Evolutionary conservation across 2,888 invertebrate species (phyloP).

Genomic region (Pandemis cinnamomeana): DNA sequence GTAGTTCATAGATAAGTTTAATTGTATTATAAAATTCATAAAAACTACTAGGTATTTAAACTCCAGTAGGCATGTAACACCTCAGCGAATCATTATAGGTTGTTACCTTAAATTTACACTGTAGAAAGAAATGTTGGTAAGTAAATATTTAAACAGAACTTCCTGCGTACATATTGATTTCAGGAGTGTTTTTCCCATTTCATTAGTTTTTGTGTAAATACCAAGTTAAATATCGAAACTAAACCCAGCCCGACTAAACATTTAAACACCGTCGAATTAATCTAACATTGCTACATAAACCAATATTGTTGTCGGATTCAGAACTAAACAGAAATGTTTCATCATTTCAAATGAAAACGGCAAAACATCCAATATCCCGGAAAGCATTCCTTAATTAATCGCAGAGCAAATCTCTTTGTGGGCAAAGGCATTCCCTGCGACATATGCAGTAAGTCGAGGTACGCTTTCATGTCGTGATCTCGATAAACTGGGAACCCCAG

Average conservation of each 20-base stretch:
- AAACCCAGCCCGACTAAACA: background rate
- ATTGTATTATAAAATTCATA: too few relatives aligned
- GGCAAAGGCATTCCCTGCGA: conserved; percentile 5
- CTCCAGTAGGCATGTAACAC: too few relatives aligned
- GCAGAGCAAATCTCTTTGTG: conserved; percentile 11
- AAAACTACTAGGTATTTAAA: too few relatives aligned
- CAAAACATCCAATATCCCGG: background rate
- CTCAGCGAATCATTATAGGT: too few relatives aligned
- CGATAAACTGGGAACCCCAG: conserved; percentile 38
- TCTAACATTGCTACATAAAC: background rate
- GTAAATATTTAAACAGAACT: background rate
- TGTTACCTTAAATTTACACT: too few relatives aligned
- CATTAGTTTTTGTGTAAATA: background rate
- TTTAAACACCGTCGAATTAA: background rate
- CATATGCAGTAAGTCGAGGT: conserved; percentile 14
- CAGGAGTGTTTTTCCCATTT: background rate
- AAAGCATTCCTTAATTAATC: conserved; percentile 17
- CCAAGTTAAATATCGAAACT: background rate
- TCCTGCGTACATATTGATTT: background rate
- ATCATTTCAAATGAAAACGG: background rate
- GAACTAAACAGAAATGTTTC: background rate
- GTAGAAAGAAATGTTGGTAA: too few relatives aligned
- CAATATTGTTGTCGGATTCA: background rate
- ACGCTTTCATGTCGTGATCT: conserved; percentile 27
- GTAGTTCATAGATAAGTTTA: too few relatives aligned